phyloP scores from a whole-genome alignment of 2,797 vertebrate species.

The Gymnocypris eckloni region DNA sequence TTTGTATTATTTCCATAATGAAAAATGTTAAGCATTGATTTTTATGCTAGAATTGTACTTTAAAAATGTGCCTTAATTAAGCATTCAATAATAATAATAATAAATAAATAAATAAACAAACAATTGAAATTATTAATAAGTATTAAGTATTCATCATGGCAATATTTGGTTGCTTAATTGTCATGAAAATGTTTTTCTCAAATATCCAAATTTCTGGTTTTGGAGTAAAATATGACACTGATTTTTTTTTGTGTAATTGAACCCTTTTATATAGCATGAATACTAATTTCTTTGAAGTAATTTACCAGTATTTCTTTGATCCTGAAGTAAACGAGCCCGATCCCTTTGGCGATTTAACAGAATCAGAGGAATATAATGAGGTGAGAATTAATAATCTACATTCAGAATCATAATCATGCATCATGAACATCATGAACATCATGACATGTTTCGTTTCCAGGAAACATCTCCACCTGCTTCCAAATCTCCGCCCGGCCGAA shows the following conservation, averaged over 20 bases:
- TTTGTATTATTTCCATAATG: neutral
- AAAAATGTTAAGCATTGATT: neutral
- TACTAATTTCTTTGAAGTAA: neutral
- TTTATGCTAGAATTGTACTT: neutral
- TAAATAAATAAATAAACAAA: neutral
- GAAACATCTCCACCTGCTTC: constrained; percentile 14
- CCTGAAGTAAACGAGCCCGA: constrained; percentile 73
- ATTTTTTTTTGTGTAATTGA: neutral
- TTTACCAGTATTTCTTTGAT: neutral
- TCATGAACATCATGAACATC: neutral
- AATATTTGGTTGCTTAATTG: neutral
- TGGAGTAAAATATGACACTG: neutral
- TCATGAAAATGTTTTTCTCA: neutral
- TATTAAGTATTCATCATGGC: neutral
- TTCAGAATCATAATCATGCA: neutral
- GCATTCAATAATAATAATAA: neutral
- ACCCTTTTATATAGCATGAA: neutral
- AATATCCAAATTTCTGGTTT: neutral
- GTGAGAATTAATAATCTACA: constrained; percentile 56
- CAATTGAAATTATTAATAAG: too few species aligned
- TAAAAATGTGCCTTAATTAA: neutral
- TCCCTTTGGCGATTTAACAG: constrained; percentile 59
- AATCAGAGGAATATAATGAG: constrained; percentile 65
- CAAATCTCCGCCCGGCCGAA: constrained; percentile 35
- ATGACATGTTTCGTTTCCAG: neutral